Conservation (phyloP, 2,113 vertebrate species). For the Calidris pygmaea region DNA sequence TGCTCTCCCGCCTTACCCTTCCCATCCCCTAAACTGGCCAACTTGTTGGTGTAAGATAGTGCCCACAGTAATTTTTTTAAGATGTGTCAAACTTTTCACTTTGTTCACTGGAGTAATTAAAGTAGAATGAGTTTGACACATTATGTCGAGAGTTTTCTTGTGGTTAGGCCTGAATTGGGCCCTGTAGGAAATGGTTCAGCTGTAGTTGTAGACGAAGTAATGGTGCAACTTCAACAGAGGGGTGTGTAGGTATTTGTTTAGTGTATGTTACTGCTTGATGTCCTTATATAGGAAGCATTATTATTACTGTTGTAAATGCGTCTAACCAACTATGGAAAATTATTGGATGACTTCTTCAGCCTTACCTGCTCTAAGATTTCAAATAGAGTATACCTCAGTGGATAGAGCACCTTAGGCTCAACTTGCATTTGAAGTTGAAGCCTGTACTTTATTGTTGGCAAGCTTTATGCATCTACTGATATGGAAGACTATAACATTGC, state of each 20-base stretch:
- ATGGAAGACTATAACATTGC: not conserved
- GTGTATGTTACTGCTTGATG: not conserved
- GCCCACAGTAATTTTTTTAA: not conserved
- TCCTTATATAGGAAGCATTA: not conserved
- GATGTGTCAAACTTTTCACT: accelerated
- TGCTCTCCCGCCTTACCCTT: accelerated
- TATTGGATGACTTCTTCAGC: not conserved
- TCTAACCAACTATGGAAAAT: not conserved
- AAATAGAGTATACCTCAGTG: not conserved
- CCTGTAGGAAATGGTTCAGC: not conserved
- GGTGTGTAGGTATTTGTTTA: not conserved
- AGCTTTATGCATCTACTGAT: not conserved
- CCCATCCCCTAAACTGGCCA: accelerated
- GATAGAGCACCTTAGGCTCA: not conserved
- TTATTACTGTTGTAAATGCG: not conserved
- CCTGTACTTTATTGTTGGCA: not conserved
- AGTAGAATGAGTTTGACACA: not conserved
- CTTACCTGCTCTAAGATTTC: not conserved
- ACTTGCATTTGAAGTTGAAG: not conserved
- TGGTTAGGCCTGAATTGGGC: not conserved
- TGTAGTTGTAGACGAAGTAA: not conserved
- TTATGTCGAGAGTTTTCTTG: not conserved
- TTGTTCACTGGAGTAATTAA: not conserved
- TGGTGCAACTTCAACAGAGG: not conserved
- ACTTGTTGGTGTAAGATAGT: not conserved